Evolutionary conservation across 2,113 vertebrate species (phyloP).

Genomic region (Machaerirhynchus nigripectus): DNA sequence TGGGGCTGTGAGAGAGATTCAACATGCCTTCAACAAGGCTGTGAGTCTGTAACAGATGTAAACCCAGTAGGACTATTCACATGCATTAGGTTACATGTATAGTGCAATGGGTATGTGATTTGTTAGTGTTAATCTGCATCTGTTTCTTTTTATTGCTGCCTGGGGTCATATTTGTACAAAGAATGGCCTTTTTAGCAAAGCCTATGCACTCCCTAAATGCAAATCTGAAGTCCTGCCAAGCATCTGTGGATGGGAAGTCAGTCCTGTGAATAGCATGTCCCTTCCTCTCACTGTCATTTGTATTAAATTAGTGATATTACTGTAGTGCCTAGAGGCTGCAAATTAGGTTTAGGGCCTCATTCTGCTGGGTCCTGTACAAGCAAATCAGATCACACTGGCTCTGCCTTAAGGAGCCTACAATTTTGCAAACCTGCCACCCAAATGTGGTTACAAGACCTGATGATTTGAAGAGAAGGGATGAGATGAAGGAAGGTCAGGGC

Average conservation of each 20-base stretch:
- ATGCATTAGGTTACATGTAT: neutral
- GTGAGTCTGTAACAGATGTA: neutral
- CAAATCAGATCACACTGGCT: neutral
- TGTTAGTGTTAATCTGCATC: slow-evolving; percentile 44
- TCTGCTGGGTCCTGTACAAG: neutral
- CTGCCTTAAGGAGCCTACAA: neutral
- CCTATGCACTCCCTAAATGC: neutral
- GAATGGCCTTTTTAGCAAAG: slow-evolving; percentile 13
- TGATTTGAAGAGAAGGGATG: neutral
- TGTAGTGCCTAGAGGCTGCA: neutral
- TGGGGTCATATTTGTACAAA: slow-evolving; percentile 2
- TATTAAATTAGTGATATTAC: slow-evolving; percentile 15
- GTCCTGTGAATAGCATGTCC: neutral
- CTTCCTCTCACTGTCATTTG: slow-evolving; percentile 11
- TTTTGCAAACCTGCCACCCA: neutral
- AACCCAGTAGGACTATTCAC: neutral
- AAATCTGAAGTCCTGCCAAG: slow-evolving; percentile 39
- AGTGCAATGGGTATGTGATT: neutral
- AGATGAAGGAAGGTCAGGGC: neutral
- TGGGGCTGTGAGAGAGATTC: neutral
- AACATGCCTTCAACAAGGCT: neutral
- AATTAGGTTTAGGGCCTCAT: neutral
- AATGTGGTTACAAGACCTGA: neutral
- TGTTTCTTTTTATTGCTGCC: slow-evolving; percentile 43
- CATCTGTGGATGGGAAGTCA: slow-evolving; percentile 14